Conservation (phyloP, 2,113 vertebrate species). For the Esox niger region DNA sequence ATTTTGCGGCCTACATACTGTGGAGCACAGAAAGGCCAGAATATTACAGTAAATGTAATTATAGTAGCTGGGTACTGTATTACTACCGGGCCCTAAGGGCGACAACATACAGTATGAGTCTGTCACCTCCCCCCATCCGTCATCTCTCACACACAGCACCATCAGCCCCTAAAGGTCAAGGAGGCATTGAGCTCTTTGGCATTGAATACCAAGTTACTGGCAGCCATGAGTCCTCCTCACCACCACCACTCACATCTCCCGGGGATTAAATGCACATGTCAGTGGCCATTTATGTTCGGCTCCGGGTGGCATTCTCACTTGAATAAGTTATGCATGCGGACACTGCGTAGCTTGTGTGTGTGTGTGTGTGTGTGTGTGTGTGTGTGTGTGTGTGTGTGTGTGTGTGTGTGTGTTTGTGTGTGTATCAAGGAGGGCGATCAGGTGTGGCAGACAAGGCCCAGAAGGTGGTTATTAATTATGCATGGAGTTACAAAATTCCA, state of each 20-base stretch:
- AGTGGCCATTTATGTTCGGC: slow-evolving; percentile 39
- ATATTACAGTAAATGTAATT: no score
- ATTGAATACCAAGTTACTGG: slow-evolving; percentile 19
- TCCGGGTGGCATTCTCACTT: slow-evolving; percentile 32
- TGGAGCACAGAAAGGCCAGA: no score
- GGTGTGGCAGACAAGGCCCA: slow-evolving; percentile 26
- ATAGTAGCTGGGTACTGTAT: no score
- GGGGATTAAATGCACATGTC: slow-evolving; percentile 47
- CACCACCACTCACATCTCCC: slow-evolving; percentile 4
- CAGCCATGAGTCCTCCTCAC: slow-evolving; percentile 18
- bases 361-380: background rate
- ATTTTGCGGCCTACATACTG: no score
- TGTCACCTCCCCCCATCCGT: background rate
- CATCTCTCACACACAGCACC: slow-evolving; percentile 30
- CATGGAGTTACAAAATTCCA: slow-evolving; percentile 50
- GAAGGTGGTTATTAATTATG: slow-evolving; percentile 48
- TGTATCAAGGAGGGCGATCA: slow-evolving; percentile 23
- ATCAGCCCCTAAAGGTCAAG: slow-evolving; percentile 10
- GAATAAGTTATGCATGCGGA: slow-evolving; percentile 44
- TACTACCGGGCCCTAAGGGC: no score
- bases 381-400: slow-evolving; percentile 14
- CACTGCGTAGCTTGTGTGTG: slow-evolving; percentile 11
- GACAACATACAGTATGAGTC: no score
- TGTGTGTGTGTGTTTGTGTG: slow-evolving; percentile 1
- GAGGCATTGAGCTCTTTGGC: slow-evolving; percentile 44